These are phyloP conservation scores for Drosophila trapezifrons DNA, from an alignment of 1,140 invertebrate genomes.

Conservation along the genomic window DNA sequence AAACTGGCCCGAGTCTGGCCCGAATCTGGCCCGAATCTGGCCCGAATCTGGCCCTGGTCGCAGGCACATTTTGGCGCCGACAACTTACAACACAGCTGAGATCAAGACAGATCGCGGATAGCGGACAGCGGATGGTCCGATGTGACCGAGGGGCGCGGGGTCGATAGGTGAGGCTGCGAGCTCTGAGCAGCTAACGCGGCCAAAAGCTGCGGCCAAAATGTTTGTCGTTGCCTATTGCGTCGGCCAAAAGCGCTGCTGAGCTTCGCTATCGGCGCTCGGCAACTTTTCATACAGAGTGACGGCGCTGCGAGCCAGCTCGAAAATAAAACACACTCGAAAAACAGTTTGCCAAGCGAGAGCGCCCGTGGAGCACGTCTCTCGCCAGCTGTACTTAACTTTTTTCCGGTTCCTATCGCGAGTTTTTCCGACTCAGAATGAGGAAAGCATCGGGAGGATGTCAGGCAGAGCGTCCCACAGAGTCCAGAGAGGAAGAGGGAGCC, in stretches of 20 bases:
- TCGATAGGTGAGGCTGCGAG: constrained; percentile 39
- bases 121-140: constrained; percentile 10
- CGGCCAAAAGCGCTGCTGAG: constrained; percentile 38
- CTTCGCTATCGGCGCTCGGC: constrained; percentile 36
- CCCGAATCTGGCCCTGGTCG: constrained; percentile 41
- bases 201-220: constrained; percentile 47
- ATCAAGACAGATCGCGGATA: constrained; percentile 13
- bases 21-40: no score
- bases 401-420: constrained; percentile 6
- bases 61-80: constrained; percentile 32
- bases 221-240: constrained; percentile 46
- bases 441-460: constrained; percentile 20
- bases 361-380: constrained; percentile 58
- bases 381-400: constrained; percentile 12
- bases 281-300: constrained; percentile 30
- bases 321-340: constrained; percentile 42
- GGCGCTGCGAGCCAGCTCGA: constrained; percentile 21
- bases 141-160: constrained; percentile 4
- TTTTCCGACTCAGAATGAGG: constrained; percentile 21
- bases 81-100: constrained; percentile 36
- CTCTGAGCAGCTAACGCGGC: constrained; percentile 33
- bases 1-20: constrained; percentile 42
- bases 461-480: not conserved
- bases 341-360: constrained; percentile 61
- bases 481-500: not conserved